Evolutionary conservation across 2,888 invertebrate genomes (phyloP).

Genomic region (Euclidia mi): DNA sequence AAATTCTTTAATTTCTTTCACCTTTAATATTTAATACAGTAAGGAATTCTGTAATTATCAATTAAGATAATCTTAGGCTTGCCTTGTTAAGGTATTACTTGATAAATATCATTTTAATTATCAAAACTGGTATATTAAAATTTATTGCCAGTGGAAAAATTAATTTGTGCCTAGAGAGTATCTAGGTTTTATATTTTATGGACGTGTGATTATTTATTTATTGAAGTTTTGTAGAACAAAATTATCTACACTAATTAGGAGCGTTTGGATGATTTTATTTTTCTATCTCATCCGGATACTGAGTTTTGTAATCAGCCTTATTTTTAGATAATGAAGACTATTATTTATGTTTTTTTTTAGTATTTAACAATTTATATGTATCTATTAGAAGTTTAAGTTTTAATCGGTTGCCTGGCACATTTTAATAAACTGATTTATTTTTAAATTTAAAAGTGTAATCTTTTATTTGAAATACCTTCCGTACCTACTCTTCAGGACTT

Average conservation of each 20-base stretch:
- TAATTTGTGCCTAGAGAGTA: conserved; percentile 35
- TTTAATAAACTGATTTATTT: too few relatives aligned
- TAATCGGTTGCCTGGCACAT: too few relatives aligned
- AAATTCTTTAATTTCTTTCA: conserved; percentile 24
- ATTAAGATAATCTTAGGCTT: conserved; percentile 29
- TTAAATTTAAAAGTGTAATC: too few relatives aligned
- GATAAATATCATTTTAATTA: conserved; percentile 47
- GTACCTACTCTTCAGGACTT: too few relatives aligned
- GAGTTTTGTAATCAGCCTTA: background rate
- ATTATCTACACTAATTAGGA: background rate
- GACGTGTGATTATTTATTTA: conserved; percentile 13
- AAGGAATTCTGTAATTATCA: conserved; percentile 50
- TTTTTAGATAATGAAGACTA: too few relatives aligned
- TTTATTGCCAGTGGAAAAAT: conserved; percentile 33
- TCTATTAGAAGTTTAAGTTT: too few relatives aligned
- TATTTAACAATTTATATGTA: too few relatives aligned
- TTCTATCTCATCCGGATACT: background rate
- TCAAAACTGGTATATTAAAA: conserved; percentile 46
- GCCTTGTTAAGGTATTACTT: conserved; percentile 47
- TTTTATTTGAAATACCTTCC: too few relatives aligned
- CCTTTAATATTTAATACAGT: conserved; percentile 38
- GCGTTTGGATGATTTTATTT: background rate
- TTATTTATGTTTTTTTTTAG: too few relatives aligned
- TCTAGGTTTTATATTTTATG: conserved; percentile 17
- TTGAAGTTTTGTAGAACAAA: background rate